These are phyloP conservation scores for Myiothlypis coronata DNA, from an alignment of 2,797 vertebrate genomes.

Conservation along the genomic window DNA sequence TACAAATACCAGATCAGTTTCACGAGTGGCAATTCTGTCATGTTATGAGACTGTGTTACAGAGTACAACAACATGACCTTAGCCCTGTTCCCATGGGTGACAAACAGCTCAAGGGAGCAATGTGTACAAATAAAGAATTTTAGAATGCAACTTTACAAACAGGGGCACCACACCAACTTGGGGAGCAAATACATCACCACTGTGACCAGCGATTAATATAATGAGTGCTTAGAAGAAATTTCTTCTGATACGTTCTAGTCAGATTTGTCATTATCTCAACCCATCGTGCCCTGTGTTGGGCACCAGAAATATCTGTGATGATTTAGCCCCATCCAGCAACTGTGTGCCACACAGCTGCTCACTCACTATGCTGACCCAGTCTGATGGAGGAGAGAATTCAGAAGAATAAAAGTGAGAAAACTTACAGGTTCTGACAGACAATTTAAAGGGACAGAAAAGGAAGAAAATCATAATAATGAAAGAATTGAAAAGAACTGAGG, in stretches of 20 bases:
- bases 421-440: rapidly evolving
- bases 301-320: background rate
- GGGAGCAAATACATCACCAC: background rate
- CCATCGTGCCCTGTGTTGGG: rapidly evolving
- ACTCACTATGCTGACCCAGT: background rate
- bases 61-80: background rate
- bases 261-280: background rate
- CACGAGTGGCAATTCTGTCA: rapidly evolving
- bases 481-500: background rate
- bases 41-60: background rate
- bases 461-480: background rate
- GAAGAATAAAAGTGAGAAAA: background rate
- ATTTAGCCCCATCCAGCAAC: background rate
- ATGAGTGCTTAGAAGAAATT: background rate
- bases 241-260: rapidly evolving
- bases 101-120: background rate
- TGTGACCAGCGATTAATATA: background rate
- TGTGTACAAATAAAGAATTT: background rate
- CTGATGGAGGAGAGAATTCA: background rate
- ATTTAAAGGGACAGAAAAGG: background rate
- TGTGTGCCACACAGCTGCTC: background rate
- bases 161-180: background rate
- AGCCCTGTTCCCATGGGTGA: background rate
- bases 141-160: rapidly evolving
- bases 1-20: background rate